Evolutionary conservation across 2,888 invertebrate species (phyloP).

Genomic region (Ennomos quercinarius): DNA sequence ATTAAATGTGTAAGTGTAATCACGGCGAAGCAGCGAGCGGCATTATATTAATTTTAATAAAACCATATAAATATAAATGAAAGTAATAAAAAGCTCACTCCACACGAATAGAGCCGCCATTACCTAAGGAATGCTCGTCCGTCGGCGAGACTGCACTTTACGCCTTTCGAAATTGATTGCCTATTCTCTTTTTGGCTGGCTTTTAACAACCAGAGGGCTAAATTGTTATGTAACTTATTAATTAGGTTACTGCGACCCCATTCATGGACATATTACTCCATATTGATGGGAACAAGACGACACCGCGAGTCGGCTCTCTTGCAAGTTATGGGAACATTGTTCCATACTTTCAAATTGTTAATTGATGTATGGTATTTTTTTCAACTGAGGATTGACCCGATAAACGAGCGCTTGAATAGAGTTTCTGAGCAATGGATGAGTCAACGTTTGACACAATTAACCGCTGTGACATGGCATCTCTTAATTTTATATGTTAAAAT

Average conservation of each 20-base stretch:
- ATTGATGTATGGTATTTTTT: slow-evolving; percentile 54
- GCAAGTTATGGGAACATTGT: slow-evolving; percentile 37
- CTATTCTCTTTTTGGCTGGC: slow-evolving; percentile 61
- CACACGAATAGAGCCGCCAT: slow-evolving; percentile 48
- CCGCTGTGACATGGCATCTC: slow-evolving; percentile 47
- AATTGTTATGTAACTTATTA: slow-evolving; percentile 65
- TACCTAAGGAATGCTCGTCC: slow-evolving; percentile 65
- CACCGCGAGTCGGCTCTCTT: slow-evolving; percentile 1
- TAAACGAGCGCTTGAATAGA: slow-evolving; percentile 47
- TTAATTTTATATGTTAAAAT: slow-evolving; percentile 51
- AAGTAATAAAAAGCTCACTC: slow-evolving; percentile 48
- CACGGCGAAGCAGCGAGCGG: slow-evolving; percentile 5
- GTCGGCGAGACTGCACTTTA: slow-evolving; percentile 65
- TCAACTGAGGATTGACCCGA: slow-evolving; percentile 48
- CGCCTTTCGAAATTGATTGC: slow-evolving; percentile 71
- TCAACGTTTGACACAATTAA: slow-evolving; percentile 57
- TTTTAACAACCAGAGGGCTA: slow-evolving; percentile 60
- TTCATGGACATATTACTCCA: slow-evolving; percentile 25
- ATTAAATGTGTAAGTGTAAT: slow-evolving; percentile 18
- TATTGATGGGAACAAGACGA: slow-evolving; percentile 35
- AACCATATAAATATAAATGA: slow-evolving; percentile 19
- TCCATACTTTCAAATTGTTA: slow-evolving; percentile 45
- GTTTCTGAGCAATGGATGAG: slow-evolving; percentile 49
- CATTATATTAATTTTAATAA: slow-evolving; percentile 22
- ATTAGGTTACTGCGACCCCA: slow-evolving; percentile 48